Evolutionary conservation across 2,888 invertebrate genomes (phyloP), one percentile per base, ranked within the genome.

Genomic region (Cecidostiba fungosa): DNA sequence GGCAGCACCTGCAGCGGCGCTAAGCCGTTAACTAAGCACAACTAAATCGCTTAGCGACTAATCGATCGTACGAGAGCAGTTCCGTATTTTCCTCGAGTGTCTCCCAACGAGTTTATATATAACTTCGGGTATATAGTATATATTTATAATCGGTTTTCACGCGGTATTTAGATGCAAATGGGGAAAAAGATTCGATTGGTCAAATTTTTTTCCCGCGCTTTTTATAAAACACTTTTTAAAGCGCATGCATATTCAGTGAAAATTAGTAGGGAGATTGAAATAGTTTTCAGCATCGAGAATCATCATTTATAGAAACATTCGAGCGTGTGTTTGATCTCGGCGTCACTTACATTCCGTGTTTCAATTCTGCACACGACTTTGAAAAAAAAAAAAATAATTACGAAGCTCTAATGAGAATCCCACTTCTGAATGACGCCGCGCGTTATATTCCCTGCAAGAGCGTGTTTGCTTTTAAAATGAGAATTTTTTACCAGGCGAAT

Each of bases 11-110:
- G 78, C 70, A 43, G 26, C 36, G 19, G 39, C 36, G 74, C 16
- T 77, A 79, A 84, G 66, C 72, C 59, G 59, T 83, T 83, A 83
- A 77, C 83, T 84, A 76, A 74, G 74, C 79, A 36, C 50, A 73
- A 84, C 59, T 84, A 84, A 84, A 84, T 78, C 62, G 79, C 74
- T 84, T 84, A 84, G 66, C 62, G 36, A 8, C 74, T 69, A 78
- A 84, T 78, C 84, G 79, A 84, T 79, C 73, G 72, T 32, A 32
- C 76, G n/a, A 59, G 19, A 19, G 8, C 23, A 23, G 54, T 54
- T 59, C 1, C 10, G 66, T 29, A 19, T 19, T 54, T 16, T 16
- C 73, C 26, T 43, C 39, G 39, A 43, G 43, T 39, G 39, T 39
- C 23, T 3, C 29, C 32, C 26, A 29, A 14, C 69, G 54, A 54